phyloP scores from a whole-genome alignment of 2,888 invertebrate species.

The Tethea ocularis region DNA sequence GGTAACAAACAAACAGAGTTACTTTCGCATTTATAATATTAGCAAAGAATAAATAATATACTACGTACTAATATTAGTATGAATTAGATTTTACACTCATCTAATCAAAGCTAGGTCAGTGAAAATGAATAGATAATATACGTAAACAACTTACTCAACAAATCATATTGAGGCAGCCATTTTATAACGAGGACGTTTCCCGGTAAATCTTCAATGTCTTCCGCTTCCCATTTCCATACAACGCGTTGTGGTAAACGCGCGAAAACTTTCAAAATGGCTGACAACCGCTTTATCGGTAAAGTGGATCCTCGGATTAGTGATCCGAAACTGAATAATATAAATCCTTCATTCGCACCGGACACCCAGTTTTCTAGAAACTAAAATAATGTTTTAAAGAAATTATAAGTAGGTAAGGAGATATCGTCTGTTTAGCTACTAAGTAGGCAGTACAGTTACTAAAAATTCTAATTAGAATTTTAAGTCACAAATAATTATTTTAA shows the following conservation, averaged over 20 bases:
- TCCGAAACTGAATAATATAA: constrained; percentile 88
- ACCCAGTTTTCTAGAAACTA: constrained; percentile 73
- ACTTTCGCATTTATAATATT: too few species aligned
- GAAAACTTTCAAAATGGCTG: constrained; percentile 84
- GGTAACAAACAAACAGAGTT: too few species aligned
- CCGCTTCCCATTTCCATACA: constrained; percentile 90
- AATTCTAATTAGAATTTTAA: too few species aligned
- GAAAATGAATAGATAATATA: neutral
- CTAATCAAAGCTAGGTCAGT: neutral
- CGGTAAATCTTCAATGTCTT: constrained; percentile 75
- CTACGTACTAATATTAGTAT: too few species aligned
- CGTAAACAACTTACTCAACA: constrained; percentile 81
- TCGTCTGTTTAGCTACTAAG: too few species aligned
- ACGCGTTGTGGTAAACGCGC: constrained; percentile 84
- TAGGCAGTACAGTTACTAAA: too few species aligned
- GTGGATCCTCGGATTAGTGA: constrained; percentile 87
- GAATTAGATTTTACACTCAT: too few species aligned
- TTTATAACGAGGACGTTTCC: constrained; percentile 83
- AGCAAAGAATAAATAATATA: too few species aligned
- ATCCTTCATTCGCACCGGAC: constrained; percentile 83
- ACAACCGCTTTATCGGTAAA: constrained; percentile 80
- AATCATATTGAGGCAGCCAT: constrained; percentile 88
- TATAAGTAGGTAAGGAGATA: too few species aligned
- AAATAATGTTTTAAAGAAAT: neutral
- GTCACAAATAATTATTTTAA: too few species aligned